Evolutionary conservation across 2,888 invertebrate species (phyloP).

Genomic region (Trichopria drosophilae): DNA sequence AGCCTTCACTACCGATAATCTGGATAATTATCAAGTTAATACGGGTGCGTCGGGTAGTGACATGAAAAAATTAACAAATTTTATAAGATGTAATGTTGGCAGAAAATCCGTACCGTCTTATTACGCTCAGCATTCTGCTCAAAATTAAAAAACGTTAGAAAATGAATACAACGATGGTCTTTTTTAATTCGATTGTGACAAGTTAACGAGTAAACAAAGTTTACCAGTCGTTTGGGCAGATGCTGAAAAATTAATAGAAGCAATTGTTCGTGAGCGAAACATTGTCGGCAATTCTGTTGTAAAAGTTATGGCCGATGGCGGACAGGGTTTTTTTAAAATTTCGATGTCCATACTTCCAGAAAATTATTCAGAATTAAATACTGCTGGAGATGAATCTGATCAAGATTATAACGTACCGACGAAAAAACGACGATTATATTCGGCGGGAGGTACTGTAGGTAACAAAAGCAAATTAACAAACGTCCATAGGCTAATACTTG

Average conservation of each 20-base stretch:
- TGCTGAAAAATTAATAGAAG: not conserved
- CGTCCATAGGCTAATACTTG: conserved; percentile 9
- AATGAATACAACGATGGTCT: conserved; percentile 6
- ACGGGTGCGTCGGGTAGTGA: not conserved
- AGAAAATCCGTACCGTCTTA: conserved; percentile 8
- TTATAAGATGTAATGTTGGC: conserved; percentile 11
- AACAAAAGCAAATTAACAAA: conserved; percentile 9
- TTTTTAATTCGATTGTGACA: conserved; percentile 13
- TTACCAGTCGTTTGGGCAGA: not conserved
- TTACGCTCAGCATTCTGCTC: conserved; percentile 7
- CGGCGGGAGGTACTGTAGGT: conserved; percentile 4
- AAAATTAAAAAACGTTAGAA: conserved; percentile 4
- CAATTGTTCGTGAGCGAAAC: not conserved
- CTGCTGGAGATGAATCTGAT: too few species aligned
- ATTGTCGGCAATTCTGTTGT: not conserved
- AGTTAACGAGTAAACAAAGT: not conserved
- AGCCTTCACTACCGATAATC: not conserved
- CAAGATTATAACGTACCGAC: too few species aligned
- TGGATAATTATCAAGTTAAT: conserved; percentile 5
- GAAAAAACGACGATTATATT: conserved; percentile 6
- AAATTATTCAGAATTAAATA: too few species aligned
- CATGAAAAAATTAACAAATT: conserved; percentile 4
- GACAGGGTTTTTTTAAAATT: too few species aligned
- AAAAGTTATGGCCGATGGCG: not conserved
- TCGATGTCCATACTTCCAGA: too few species aligned